These are phyloP conservation scores for Drosophila parvula DNA, from an alignment of 1,140 invertebrate genomes.

Conservation along the genomic window DNA sequence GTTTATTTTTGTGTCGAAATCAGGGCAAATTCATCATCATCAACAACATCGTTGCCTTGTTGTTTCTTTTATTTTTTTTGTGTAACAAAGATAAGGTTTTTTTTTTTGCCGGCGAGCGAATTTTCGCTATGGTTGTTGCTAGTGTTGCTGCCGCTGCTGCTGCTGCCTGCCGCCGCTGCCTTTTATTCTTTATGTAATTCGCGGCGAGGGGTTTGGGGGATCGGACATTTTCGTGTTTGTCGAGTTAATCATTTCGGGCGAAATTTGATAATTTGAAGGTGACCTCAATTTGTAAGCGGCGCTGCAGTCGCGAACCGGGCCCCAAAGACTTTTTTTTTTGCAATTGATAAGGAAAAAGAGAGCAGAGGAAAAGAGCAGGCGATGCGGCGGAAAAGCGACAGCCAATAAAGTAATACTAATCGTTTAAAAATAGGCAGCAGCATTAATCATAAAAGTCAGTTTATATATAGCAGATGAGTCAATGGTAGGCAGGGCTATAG, in stretches of 20 bases:
- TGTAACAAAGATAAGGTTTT: constrained; percentile 77
- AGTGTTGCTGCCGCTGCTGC: no score
- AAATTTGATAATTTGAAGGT: constrained; percentile 82
- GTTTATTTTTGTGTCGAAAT: constrained; percentile 82
- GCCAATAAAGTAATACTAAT: constrained; percentile 22
- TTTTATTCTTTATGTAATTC: constrained; percentile 75
- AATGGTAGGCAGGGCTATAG: background rate
- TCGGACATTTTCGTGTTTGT: constrained; percentile 64
- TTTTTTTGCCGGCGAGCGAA: constrained; percentile 59
- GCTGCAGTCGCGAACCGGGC: constrained; percentile 43
- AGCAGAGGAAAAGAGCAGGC: constrained; percentile 3
- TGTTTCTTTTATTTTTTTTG: constrained; percentile 58
- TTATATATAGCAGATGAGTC: background rate
- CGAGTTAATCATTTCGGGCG: constrained; percentile 80
- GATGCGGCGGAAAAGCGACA: constrained; percentile 19
- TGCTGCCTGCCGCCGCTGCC: constrained; percentile 24
- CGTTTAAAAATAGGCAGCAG: background rate
- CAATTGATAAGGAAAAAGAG: constrained; percentile 58
- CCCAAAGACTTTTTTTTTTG: constrained; percentile 52
- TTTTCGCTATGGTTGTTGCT: constrained; percentile 47
- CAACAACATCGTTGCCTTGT: constrained; percentile 77
- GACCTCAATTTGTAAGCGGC: constrained; percentile 67
- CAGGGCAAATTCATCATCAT: constrained; percentile 82
- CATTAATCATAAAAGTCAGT: constrained; percentile 19
- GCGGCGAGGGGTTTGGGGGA: constrained; percentile 34